Conservation (phyloP, 2,888 invertebrate species). For the Pyrocoelia pectoralis region DNA sequence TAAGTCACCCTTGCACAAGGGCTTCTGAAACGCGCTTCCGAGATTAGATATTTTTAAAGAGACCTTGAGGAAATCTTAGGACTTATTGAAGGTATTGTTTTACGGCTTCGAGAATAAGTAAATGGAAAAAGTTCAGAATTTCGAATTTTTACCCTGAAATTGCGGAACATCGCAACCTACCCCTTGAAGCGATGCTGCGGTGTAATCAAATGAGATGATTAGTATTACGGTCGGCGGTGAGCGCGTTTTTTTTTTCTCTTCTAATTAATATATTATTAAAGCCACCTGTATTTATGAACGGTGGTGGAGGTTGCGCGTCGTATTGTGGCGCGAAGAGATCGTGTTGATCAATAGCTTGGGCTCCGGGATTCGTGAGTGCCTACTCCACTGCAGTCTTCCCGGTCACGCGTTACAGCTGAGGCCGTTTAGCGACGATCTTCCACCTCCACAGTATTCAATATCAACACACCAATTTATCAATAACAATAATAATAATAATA, state of each 20-base stretch:
- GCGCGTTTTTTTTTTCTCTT: background rate
- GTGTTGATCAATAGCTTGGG: slow-evolving; percentile 39
- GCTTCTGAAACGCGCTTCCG: too few species aligned
- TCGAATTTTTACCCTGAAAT: too few species aligned
- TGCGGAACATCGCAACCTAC: too few species aligned
- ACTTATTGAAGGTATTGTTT: too few species aligned
- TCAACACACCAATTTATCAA: slow-evolving; percentile 30
- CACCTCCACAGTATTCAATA: slow-evolving; percentile 32
- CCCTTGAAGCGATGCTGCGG: background rate
- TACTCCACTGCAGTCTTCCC: slow-evolving; percentile 49
- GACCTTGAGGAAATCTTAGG: too few species aligned
- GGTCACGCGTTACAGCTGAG: slow-evolving; percentile 46
- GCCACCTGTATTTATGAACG: slow-evolving; percentile 39
- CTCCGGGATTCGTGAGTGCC: slow-evolving; percentile 41
- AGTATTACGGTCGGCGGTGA: background rate
- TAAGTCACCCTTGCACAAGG: too few species aligned
- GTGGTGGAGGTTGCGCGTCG: slow-evolving; percentile 37
- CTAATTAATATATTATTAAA: background rate
- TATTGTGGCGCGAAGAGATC: slow-evolving; percentile 41
- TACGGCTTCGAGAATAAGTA: too few species aligned
- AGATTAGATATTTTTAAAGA: too few species aligned
- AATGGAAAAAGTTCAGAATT: too few species aligned
- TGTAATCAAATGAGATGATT: background rate
- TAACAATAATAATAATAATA: slow-evolving; percentile 14
- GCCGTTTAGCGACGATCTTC: slow-evolving; percentile 39